Conservation (phyloP, 2,888 invertebrate genomes). For the Tipula helvola region DNA sequence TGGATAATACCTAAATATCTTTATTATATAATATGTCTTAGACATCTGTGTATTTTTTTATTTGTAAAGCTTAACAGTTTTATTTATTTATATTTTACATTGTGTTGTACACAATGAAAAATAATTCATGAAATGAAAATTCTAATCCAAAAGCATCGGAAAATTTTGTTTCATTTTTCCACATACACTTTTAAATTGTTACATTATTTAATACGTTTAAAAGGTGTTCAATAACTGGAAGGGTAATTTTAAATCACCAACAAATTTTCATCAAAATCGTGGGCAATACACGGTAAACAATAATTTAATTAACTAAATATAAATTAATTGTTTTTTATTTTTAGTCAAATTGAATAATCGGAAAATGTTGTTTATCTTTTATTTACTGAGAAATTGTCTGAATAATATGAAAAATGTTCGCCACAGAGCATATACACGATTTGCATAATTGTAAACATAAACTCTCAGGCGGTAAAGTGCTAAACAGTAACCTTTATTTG, state of each 20-base stretch:
- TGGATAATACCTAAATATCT: neutral
- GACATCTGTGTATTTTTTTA: neutral
- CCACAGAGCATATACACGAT: too few species aligned
- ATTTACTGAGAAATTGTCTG: too few species aligned
- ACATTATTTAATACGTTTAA: neutral
- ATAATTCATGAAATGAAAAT: neutral
- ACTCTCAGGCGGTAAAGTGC: too few species aligned
- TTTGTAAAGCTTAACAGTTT: neutral
- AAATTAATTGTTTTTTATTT: too few species aligned
- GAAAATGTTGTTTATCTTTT: too few species aligned
- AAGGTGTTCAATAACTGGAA: neutral
- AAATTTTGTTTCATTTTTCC: neutral
- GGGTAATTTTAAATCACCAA: neutral
- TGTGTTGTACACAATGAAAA: neutral
- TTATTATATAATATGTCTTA: neutral
- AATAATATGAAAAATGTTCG: too few species aligned
- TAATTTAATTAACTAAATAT: neutral
- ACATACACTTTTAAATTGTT: neutral
- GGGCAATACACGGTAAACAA: neutral
- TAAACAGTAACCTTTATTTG: too few species aligned
- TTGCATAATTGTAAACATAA: too few species aligned
- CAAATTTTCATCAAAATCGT: neutral
- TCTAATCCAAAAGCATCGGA: neutral
- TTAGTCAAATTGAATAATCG: too few species aligned
- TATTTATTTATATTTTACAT: neutral